A percentile compares a stretch with the other conserved stretches of the same genome.
These are phyloP conservation scores for Orgyia antiqua DNA, from an alignment of 2,888 invertebrate genomes.

Conservation along the genomic window DNA sequence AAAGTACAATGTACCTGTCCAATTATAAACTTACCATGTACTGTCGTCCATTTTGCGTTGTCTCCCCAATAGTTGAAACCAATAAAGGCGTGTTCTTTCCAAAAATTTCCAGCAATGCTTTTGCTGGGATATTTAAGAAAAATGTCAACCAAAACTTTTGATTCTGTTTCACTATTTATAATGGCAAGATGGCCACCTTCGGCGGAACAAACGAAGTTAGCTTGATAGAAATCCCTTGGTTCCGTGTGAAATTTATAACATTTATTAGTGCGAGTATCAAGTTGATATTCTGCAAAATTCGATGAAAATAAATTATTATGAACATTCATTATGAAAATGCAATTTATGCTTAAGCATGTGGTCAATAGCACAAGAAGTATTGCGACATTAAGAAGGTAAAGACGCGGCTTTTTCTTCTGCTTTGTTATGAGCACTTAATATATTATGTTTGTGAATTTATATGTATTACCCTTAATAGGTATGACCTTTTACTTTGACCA, in stretches of 20 bases:
- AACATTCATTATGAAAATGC: too few species aligned
- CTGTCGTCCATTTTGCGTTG: slow-evolving; percentile 31
- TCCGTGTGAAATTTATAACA: slow-evolving; percentile 44
- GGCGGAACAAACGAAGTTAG: slow-evolving; percentile 37
- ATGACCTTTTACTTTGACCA: too few species aligned
- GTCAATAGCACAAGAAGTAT: too few species aligned
- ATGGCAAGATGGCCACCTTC: slow-evolving; percentile 39
- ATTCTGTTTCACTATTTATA: slow-evolving; percentile 37
- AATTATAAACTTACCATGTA: slow-evolving; percentile 20
- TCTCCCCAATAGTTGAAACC: slow-evolving; percentile 35
- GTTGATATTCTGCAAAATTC: slow-evolving; percentile 30
- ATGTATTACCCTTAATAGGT: too few species aligned
- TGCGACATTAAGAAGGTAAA: too few species aligned
- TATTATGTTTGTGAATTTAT: too few species aligned
- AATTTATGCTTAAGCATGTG: too few species aligned
- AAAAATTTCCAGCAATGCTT: slow-evolving; percentile 11
- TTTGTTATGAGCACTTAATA: too few species aligned
- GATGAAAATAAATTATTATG: too few species aligned
- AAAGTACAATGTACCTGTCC: too few species aligned
- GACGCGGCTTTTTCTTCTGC: too few species aligned
- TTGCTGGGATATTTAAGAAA: slow-evolving; percentile 21
- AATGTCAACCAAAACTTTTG: slow-evolving; percentile 22
- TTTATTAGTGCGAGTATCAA: slow-evolving; percentile 30
- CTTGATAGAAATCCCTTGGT: slow-evolving; percentile 35
- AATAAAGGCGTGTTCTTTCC: slow-evolving; percentile 22